Evolutionary conservation across 2,113 vertebrate genomes (phyloP), one percentile per base, ranked within the genome.

Genomic region (Ifrita kowaldi): DNA sequence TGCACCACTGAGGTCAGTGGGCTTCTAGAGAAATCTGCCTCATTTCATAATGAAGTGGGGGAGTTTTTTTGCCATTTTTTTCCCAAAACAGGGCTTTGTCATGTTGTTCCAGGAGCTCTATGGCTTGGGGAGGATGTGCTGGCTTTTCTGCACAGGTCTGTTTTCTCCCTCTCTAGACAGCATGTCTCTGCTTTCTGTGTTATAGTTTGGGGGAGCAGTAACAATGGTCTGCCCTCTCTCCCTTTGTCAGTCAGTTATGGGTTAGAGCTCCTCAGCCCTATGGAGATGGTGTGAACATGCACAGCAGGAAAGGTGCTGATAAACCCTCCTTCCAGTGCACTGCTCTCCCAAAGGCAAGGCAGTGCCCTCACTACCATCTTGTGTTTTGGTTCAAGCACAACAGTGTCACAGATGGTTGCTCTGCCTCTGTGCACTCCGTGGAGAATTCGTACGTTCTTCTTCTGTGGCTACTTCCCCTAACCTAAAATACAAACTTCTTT

Each of bases 361-460:
- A 55, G 37, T 49, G 13, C n/a, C 35, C 47, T n/a, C 37, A 27
- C 57, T 81, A 65, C 55, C 49, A 27, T 30, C 69, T 33, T n/a
- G 32, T 60, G n/a, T 80, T 85, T 60, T 4, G 1, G 32, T 65
- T 88, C 63, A 44, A 67, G 28, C 20, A 50, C 13, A 28, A 19
- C 16, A 30, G 19, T 11, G 28, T 20, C 41, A 64, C 35, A 64
- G 68, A 49, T 47, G 10, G 23, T 32, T 2, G 2, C n/a, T 79
- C 44, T 6, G 6, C 24, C 37, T 9, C 46, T 60, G 21, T 2
- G 2, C 1, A 1, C 37, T 82, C 81, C 11, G 0, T 35, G 22
- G 37, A 79, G 78, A 60, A 41, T 80, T 42, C 57, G 8, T 41
- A 28, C 0, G 0, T 67, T 73, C 10, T 67, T 39, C 47, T 76